Conservation (phyloP, 2,113 vertebrate species). For the Strigops habroptila region DNA sequence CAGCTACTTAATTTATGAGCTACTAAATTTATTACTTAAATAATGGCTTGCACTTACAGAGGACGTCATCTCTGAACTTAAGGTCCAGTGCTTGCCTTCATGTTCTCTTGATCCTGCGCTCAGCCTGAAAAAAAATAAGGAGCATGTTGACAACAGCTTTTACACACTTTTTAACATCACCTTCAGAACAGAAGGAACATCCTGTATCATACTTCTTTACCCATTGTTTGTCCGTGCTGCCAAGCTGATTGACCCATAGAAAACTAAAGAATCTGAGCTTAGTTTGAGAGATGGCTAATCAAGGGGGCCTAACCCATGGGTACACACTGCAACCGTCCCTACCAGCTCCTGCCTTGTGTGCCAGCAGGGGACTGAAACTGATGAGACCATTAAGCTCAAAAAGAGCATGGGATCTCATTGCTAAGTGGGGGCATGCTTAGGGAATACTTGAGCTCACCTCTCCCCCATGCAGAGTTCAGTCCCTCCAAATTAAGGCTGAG, state of each 20-base stretch:
- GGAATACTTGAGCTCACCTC: slow-evolving; percentile 11
- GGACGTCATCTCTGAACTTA: not conserved
- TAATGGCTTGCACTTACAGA: not conserved
- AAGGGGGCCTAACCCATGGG: not conserved
- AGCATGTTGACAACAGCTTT: not conserved
- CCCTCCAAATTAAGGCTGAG: slow-evolving; percentile 4
- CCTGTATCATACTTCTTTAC: not conserved
- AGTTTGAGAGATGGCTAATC: not conserved
- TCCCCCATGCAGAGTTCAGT: not conserved
- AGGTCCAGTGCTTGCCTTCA: not conserved
- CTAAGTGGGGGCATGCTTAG: not conserved
- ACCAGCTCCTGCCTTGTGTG: not conserved
- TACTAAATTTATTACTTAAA: too few species aligned
- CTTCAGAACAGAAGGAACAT: not conserved
- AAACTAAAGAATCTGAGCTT: not conserved
- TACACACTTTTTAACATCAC: not conserved
- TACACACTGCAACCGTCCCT: not conserved
- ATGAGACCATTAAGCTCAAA: slow-evolving; percentile 20
- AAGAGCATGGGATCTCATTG: not conserved
- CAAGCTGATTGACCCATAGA: not conserved
- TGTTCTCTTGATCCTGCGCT: not conserved
- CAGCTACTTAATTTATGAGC: not conserved
- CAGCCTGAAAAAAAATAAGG: not conserved
- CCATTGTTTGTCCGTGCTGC: not conserved
- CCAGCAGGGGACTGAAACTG: not conserved